Evolutionary conservation across 92 coral and sea anemone species (phyloP).

Genomic region (Diadumene lineata): DNA sequence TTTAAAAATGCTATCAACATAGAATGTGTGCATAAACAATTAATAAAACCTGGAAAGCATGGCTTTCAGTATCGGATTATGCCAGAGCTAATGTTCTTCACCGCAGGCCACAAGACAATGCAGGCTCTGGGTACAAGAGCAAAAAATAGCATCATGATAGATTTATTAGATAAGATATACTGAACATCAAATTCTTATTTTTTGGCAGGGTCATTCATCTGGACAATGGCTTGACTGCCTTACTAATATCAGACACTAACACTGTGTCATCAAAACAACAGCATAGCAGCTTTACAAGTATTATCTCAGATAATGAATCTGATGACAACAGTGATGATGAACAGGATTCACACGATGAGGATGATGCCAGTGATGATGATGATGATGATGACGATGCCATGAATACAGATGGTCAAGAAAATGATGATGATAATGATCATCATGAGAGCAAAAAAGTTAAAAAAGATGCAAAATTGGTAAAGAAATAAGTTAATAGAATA

Average conservation of each 20-base stretch:
- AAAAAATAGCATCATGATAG: too few relatives aligned
- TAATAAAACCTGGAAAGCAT: too few relatives aligned
- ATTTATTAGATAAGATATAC: too few relatives aligned
- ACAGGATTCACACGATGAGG: neutral
- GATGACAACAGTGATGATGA: slow-evolving; percentile 32
- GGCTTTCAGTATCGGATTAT: too few relatives aligned
- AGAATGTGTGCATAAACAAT: too few relatives aligned
- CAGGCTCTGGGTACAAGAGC: too few relatives aligned
- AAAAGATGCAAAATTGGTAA: slow-evolving; percentile 71
- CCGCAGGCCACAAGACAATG: too few relatives aligned
- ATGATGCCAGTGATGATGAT: slow-evolving; percentile 25
- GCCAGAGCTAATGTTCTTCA: too few relatives aligned
- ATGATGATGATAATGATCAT: slow-evolving; percentile 11
- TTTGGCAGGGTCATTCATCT: slow-evolving; percentile 60
- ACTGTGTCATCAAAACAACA: slow-evolving; percentile 50
- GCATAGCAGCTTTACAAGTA: slow-evolving; percentile 44
- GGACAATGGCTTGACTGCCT: slow-evolving; percentile 76
- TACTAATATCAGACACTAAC: slow-evolving; percentile 74
- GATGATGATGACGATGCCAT: slow-evolving; percentile 22
- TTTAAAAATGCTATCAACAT: too few relatives aligned
- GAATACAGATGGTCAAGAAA: neutral
- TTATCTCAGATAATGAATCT: slow-evolving; percentile 42
- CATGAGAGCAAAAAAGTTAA: slow-evolving; percentile 22
- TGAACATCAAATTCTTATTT: neutral
- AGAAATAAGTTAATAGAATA: slow-evolving; percentile 14